Conservation (phyloP, 53 echinoderm and acorn worm species). For the Stichopus horrens region DNA sequence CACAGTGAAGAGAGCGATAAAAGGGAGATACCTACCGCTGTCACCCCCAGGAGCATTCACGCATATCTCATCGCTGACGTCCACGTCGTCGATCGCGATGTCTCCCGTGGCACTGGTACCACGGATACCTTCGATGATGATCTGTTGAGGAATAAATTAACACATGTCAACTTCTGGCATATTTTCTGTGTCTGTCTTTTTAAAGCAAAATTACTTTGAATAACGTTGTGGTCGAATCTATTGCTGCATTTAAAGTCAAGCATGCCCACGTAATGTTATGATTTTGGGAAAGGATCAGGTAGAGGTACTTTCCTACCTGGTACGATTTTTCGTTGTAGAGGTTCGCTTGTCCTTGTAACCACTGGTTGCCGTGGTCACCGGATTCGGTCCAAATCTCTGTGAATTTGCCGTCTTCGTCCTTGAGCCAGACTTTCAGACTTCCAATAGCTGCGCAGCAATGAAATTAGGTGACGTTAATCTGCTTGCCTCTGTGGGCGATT, state of each 20-base stretch:
- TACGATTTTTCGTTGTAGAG: conserved; percentile 22
- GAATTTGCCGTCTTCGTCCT: conserved; percentile 13
- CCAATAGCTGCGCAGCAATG: background rate
- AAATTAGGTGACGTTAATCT: too few species aligned
- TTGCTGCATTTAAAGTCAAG: too few species aligned
- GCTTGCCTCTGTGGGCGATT: too few species aligned
- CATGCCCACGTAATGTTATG: too few species aligned
- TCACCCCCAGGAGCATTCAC: conserved; percentile 42
- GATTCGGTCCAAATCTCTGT: conserved; percentile 7
- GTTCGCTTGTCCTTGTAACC: conserved; percentile 21
- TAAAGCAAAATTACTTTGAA: too few species aligned
- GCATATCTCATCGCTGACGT: conserved; percentile 49
- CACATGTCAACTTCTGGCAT: too few species aligned
- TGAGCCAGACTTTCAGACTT: background rate
- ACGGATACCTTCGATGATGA: conserved; percentile 64
- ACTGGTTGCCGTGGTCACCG: conserved; percentile 17
- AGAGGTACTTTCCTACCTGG: background rate
- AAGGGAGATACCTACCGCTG: background rate
- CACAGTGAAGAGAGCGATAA: background rate
- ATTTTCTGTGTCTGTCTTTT: too few species aligned
- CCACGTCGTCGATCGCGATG: conserved; percentile 71
- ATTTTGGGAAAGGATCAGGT: background rate
- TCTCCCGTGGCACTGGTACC: conserved; percentile 55
- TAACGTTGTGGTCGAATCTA: too few species aligned
- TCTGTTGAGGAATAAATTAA: conserved; percentile 24